Evolutionary conservation across 2,113 vertebrate species (phyloP).

Genomic region (Lycocorax pyrrhopterus): DNA sequence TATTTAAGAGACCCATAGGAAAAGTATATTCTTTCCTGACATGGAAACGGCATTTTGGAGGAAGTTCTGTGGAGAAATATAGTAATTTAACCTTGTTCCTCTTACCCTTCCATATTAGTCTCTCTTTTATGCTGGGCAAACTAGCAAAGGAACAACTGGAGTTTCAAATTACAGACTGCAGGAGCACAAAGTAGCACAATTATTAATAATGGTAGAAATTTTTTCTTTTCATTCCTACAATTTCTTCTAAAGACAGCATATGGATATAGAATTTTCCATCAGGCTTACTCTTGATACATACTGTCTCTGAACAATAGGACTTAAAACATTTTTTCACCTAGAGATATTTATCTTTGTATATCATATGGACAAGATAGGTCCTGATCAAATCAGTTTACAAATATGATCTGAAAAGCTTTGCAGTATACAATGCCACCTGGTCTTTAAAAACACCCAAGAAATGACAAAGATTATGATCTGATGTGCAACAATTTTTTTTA

Average conservation of each 20-base stretch:
- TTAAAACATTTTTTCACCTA: neutral
- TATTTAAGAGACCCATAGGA: neutral
- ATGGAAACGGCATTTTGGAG: neutral
- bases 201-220: neutral
- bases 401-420: neutral
- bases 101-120: neutral
- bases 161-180: conserved; percentile 20
- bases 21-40: conserved; percentile 13
- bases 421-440: neutral
- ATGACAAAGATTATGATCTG: neutral
- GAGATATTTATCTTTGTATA: neutral
- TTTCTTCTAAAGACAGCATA: neutral
- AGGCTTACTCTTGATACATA: neutral
- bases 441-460: neutral
- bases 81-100: neutral
- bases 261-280: neutral
- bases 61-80: neutral
- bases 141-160: conserved; percentile 11
- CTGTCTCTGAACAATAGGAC: neutral
- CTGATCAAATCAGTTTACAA: neutral
- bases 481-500: neutral
- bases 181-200: neutral
- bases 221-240: neutral
- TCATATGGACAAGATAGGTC: neutral
- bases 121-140: neutral